A percentile compares a stretch with the other conserved stretches of the same genome.
These are phyloP conservation scores for Rhabdophis nuchalis DNA, from an alignment of 2,797 vertebrate genomes.

Conservation along the genomic window DNA sequence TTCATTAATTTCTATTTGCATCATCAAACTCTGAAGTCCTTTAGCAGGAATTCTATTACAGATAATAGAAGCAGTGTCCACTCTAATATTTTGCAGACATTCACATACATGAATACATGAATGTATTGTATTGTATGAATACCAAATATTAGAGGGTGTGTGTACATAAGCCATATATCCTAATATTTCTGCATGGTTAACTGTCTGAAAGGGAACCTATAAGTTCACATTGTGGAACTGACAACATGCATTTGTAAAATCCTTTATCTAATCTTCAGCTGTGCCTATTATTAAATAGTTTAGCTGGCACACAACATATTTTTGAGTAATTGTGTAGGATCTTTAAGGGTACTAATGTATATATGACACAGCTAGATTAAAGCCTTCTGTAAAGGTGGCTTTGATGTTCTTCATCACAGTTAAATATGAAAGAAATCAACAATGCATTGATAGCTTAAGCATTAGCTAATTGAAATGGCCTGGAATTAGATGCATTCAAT, in stretches of 20 bases:
- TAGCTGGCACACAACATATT: not conserved
- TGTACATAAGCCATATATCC: not conserved
- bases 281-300: not conserved
- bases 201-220: not conserved
- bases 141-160: not conserved
- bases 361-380: not conserved
- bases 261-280: not conserved
- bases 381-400: not conserved
- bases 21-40: not conserved
- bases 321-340: not conserved
- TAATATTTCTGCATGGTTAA: not conserved
- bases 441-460: not conserved
- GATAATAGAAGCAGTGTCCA: not conserved
- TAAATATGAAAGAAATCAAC: not conserved
- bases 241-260: not conserved
- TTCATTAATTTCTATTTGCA: not conserved
- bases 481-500: not conserved
- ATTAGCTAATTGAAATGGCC: not conserved
- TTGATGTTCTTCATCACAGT: not conserved
- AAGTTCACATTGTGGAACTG: not conserved
- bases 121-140: too few relatives aligned
- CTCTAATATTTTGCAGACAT: not conserved
- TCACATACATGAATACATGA: too few relatives aligned
- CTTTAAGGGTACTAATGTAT: not conserved
- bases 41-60: not conserved